Base-by-base conservation (phyloP, 2,888 invertebrate species). In the Heliconius aoede region DNA sequence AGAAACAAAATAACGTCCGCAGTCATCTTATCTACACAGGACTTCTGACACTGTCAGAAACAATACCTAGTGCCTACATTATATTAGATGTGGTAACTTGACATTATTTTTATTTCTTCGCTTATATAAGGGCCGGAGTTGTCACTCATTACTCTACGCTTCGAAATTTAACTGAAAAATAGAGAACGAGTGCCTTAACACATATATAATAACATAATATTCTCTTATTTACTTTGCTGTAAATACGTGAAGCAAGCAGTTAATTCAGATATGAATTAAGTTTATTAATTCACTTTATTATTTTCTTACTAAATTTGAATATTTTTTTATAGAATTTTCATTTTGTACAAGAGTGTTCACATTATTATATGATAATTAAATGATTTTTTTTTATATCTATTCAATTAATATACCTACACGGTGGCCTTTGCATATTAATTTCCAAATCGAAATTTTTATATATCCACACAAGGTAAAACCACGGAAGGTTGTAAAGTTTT, bases 381-480 rank as follows among this genome's bases (percentile, higher is more conserved):
- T 65, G 24, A 36, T 2, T 26, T 26, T 65, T 65, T 36, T 65
- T 36, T 65, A 32, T 64, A 64, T n/a, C 13, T 24, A 65, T 36
- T 36, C 4, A 36, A 65, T 32, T 64, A 5, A 32, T 32, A 30
- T 62, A 30, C 21, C 30, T 30, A 21, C n/a, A 24, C 36, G 30
- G n/a, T 64, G 64, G 24, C 32, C 36, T 36, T 36, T n/a, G 36
- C 24, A 65, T 36, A 24, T 36, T 65, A 36, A 36, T 64, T 64
- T 24, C n/a, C 4, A 24, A 36, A 36, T 36, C 32, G 51, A 69
- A 30, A n/a, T 30, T 51, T 1, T 7, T 28, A 92, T 92, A 92
- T 9, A 9, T 87, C 92, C 92, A 91, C 91, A 93, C 88, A 82
- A 88, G 86, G 84, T 85, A 86, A 87, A 89, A 90, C 87, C 86